Percentiles rank a stretch among this genome's conserved stretches.
These are phyloP conservation scores for Osmerus eperlanus DNA, from an alignment of 2,113 vertebrate species.

Conservation along the genomic window DNA sequence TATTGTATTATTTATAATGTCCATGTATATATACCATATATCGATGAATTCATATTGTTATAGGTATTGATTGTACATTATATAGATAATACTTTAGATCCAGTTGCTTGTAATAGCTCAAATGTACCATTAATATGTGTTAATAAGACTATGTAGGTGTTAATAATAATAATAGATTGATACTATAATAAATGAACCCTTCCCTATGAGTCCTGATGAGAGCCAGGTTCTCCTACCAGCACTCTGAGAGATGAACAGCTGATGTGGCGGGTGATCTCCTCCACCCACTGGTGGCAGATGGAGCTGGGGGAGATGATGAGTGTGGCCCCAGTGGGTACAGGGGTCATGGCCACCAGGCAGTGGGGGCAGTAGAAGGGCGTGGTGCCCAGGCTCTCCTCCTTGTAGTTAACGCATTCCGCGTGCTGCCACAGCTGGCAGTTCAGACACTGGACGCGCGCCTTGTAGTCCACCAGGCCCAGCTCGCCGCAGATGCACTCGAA, in stretches of 20 bases:
- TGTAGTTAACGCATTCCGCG: conserved; percentile 94
- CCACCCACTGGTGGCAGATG: conserved; percentile 98
- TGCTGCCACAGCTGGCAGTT: conserved; percentile 97
- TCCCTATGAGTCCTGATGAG: too few species aligned
- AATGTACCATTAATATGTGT: too few species aligned
- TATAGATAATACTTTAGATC: too few species aligned
- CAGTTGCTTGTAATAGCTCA: too few species aligned
- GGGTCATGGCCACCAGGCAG: conserved; percentile 95
- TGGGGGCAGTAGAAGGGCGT: conserved; percentile 97
- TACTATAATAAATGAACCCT: too few species aligned
- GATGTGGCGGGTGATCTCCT: conserved; percentile 95
- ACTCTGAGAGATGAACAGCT: conserved; percentile 87
- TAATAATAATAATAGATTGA: too few species aligned
- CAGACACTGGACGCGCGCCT: conserved; percentile 94
- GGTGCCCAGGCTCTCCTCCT: conserved; percentile 82
- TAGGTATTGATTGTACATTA: too few species aligned
- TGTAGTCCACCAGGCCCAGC: conserved; percentile 82
- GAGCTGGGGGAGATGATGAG: conserved; percentile 97
- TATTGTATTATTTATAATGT: too few species aligned
- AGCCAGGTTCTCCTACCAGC: conserved; percentile 73
- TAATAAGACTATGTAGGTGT: too few species aligned
- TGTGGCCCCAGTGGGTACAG: conserved; percentile 89
- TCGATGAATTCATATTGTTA: too few species aligned
- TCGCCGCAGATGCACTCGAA: conserved; percentile 98
- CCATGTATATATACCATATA: too few species aligned